Base-by-base conservation (phyloP, 2,113 vertebrate species). In the Tupaia chinensis region DNA sequence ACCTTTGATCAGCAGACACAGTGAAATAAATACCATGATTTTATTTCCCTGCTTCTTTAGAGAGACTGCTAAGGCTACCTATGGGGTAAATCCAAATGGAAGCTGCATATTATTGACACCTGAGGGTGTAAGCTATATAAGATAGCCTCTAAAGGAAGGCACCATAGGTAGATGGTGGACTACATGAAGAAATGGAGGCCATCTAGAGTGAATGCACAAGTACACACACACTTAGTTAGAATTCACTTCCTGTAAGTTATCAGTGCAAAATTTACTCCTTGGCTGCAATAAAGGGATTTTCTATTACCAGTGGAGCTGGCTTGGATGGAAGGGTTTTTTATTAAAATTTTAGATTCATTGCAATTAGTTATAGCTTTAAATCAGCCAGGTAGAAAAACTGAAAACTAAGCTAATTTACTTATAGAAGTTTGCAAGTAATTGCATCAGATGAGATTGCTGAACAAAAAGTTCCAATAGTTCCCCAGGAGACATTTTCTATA, bases 391-490 rank as follows among this genome's bases (percentile, higher is more conserved):
- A 87, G 79, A 96, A 95, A 93, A 92, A 78, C 84, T 20, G 91
- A 89, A 95, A 92, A 68, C 27, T 44, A 74, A 92, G 29, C 53
- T 93, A 95, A 96, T 96, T 95, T 95, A 66, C 72, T 84, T 63
- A 27, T 91, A 15, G 53, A 89, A 56, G 29, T 82, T 94, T 87
- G 58, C n/a, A 89, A 94, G 93, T 94, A 94, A 97, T 95, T 94
- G 56, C 53, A 25, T 81, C 72, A 87, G 27, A 84, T 90, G 89
- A 92, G 20, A 74, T n/a, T 27, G 69, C 15, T 94, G 89, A 56
- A 73, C 16, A 92, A 93, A 93, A 94, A 92, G 17, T 84, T 56
- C 58, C 44, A 76, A 56, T 68, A 4, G 34, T 90, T 84, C 92
- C 68, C 73, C 8, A 29, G 81, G 85, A 97, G n/a, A 85, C 20